Base-by-base conservation (phyloP, 2,113 vertebrate genomes). In the Nothobranchius furzeri region DNA sequence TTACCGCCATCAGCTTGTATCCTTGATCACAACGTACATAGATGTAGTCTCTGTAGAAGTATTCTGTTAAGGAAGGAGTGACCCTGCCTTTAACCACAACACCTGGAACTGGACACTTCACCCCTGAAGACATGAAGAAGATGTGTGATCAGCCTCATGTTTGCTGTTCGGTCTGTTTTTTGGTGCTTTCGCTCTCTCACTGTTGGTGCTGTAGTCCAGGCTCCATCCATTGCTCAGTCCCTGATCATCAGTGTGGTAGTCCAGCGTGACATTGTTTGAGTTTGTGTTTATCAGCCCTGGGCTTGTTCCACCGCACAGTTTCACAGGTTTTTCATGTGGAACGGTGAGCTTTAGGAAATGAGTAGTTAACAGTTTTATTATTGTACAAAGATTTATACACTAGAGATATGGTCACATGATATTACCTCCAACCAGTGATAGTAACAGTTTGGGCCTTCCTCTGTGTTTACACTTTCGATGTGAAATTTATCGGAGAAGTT, bases 1-100 rank as follows among this genome's bases (percentile, higher is more conserved):
- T 73, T 17, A 93, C 93, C 90, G 60, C 82, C 89, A 93, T 91
- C 40, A 93, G 74, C 75, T 92, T 93, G 84, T 92, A 92, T 73
- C 93, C 93, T 12, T 54, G 56, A 12, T 90, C 50, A 75, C 93
- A 94, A 70, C 78, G 88, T 25, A 92, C 85, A 43, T 60, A 82
- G 51, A 94, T 91, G 68, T 92, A 82, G 75, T 94, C 93, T 76
- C 89, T 88, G 86, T 90, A 93, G 49, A 88, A 71, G 73, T 92
- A 94, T 20, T 90, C 45, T 0, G 13, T 13, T 56, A 91, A 68
- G 1, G 3, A 9, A 2, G 92, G 91, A 12, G 88, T 93, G 35
- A 93, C 72, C 51, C 66, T 85, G 48, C 91, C 93, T 14, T 87
- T 69, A 7, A 7, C n/a, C 3, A 94, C 20, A 6, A 2, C 49